These are phyloP conservation scores for Spodoptera frugiperda DNA, from an alignment of 1,140 invertebrate species.

Conservation along the genomic window DNA sequence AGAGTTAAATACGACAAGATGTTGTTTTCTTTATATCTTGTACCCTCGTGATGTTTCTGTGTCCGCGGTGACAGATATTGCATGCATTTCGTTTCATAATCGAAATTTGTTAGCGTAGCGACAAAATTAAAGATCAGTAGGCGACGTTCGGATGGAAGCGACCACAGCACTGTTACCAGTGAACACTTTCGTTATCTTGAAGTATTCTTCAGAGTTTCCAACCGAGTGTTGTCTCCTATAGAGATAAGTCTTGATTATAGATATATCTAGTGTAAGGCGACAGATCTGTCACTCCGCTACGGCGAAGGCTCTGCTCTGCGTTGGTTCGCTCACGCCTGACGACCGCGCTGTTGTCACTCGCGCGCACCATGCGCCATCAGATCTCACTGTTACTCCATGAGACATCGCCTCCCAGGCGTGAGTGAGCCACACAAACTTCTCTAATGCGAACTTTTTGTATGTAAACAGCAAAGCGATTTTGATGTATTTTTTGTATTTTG, in stretches of 20 bases:
- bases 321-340: conserved; percentile 59
- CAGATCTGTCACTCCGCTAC: conserved; percentile 78
- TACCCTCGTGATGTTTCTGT: conserved; percentile 60
- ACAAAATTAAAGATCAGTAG: conserved; percentile 71
- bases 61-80: conserved; percentile 47
- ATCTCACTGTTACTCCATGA: conserved; percentile 1
- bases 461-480: conserved; percentile 40
- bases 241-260: conserved; percentile 76
- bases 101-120: conserved; percentile 75
- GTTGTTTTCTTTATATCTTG: conserved; percentile 79
- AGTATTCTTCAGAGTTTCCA: conserved; percentile 25
- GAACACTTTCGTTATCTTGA: not conserved
- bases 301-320: conserved; percentile 73
- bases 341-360: not conserved
- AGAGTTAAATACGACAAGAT: conserved; percentile 75
- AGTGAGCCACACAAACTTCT: conserved; percentile 32
- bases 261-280: conserved; percentile 76
- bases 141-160: conserved; percentile 55
- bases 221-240: conserved; percentile 50
- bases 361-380: not conserved
- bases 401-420: conserved; percentile 1
- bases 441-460: conserved; percentile 43
- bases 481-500: conserved; percentile 19
- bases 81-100: conserved; percentile 62
- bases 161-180: not conserved